Evolutionary conservation across 2,888 invertebrate genomes (phyloP).

Genomic region (Nasonovia ribisnigri): DNA sequence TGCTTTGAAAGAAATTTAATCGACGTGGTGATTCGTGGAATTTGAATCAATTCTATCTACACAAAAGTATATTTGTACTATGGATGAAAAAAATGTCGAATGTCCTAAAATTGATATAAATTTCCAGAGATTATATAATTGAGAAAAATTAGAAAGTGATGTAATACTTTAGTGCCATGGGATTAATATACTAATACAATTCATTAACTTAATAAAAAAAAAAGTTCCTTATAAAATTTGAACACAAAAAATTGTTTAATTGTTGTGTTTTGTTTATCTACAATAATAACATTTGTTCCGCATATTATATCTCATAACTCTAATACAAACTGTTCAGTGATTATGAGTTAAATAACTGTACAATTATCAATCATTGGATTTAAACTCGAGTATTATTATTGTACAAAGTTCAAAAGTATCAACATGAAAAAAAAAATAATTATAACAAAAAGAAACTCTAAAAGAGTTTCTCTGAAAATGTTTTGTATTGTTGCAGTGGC

Average conservation of each 20-base stretch:
- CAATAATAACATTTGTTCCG: neutral
- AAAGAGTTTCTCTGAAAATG: neutral
- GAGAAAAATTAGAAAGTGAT: neutral
- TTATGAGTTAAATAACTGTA: neutral
- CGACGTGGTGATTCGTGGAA: neutral
- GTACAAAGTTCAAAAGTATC: neutral
- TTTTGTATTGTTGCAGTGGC: neutral
- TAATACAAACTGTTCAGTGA: neutral
- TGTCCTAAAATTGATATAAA: neutral
- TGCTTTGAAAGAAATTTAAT: neutral
- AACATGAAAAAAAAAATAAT: neutral
- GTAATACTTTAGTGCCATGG: neutral
- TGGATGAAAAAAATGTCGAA: no score
- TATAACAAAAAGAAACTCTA: neutral
- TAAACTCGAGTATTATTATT: neutral
- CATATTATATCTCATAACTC: neutral
- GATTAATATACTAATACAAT: neutral
- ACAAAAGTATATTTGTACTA: neutral
- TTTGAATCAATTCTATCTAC: neutral
- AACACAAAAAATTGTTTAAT: neutral
- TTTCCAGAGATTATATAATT: neutral
- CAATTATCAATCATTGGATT: neutral
- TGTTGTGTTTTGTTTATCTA: neutral
- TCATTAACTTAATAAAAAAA: neutral
- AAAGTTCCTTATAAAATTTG: neutral